These are phyloP conservation scores for Odocoileus virginianus DNA, from an alignment of 2,113 vertebrate species.

Conservation along the genomic window DNA sequence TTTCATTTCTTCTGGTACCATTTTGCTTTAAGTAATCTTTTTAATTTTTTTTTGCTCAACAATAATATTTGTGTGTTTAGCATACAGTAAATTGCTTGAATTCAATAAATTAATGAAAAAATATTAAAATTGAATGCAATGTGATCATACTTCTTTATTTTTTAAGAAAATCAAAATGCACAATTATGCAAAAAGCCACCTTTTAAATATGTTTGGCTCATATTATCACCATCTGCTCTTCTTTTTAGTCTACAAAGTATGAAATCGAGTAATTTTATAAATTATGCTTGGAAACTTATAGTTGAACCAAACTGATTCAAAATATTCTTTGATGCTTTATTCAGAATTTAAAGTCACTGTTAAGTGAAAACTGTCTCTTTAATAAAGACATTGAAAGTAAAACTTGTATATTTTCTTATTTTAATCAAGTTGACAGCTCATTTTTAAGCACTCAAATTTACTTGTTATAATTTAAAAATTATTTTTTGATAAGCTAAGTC, in stretches of 20 bases:
- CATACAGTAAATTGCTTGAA: neutral
- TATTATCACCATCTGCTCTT: neutral
- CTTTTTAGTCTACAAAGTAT: neutral
- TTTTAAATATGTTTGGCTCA: neutral
- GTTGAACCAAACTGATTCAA: neutral
- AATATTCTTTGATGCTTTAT: neutral
- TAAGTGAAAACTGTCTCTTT: neutral
- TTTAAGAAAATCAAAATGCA: neutral
- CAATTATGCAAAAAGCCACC: neutral
- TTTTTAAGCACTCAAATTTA: neutral
- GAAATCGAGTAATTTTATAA: neutral
- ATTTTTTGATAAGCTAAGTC: neutral
- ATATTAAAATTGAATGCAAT: neutral
- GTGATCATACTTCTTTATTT: neutral
- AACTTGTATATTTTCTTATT: neutral
- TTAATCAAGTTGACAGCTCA: neutral
- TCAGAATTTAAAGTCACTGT: neutral
- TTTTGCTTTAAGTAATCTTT: neutral
- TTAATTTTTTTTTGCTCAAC: neutral
- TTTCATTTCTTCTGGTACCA: neutral
- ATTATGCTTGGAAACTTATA: neutral
- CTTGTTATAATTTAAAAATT: neutral
- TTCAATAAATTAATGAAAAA: neutral
- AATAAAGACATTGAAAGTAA: conserved; percentile 4
- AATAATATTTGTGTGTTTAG: neutral